Percentiles rank a stretch among this genome's conserved stretches.
These are phyloP conservation scores for Gopherus flavomarginatus DNA, from an alignment of 2,113 vertebrate genomes.

Conservation along the genomic window DNA sequence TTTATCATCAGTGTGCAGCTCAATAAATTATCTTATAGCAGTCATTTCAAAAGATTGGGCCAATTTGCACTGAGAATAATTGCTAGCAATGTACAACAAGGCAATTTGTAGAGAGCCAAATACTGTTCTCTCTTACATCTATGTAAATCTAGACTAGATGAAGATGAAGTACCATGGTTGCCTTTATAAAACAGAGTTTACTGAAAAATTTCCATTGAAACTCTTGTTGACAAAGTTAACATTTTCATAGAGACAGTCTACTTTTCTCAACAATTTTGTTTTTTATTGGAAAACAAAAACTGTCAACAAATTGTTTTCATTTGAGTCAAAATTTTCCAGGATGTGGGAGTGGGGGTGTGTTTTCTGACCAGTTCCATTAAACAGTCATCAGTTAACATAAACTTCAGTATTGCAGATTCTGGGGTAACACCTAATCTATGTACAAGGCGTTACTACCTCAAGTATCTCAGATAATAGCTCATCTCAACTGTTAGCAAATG, in stretches of 20 bases:
- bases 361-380: not conserved
- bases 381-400: not conserved
- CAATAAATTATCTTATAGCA: not conserved
- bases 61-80: not conserved
- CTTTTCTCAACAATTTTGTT: not conserved
- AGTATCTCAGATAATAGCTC: not conserved
- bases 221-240: not conserved
- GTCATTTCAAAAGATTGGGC: not conserved
- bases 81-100: not conserved
- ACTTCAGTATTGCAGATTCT: no score
- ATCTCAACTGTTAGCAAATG: not conserved
- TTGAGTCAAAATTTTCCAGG: not conserved
- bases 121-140: not conserved
- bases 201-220: not conserved
- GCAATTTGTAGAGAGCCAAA: not conserved
- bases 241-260: not conserved
- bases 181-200: not conserved
- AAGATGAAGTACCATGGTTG: not conserved
- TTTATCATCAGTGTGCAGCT: constrained; percentile 18
- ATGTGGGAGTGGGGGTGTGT: rapidly evolving
- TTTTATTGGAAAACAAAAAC: not conserved
- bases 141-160: not conserved
- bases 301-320: not conserved
- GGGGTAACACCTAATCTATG: not conserved
- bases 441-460: not conserved